Percentiles rank a stretch among this genome's conserved stretches.
These are phyloP conservation scores for Eretmochelys imbricata DNA, from an alignment of 2,113 vertebrate species.

Conservation along the genomic window DNA sequence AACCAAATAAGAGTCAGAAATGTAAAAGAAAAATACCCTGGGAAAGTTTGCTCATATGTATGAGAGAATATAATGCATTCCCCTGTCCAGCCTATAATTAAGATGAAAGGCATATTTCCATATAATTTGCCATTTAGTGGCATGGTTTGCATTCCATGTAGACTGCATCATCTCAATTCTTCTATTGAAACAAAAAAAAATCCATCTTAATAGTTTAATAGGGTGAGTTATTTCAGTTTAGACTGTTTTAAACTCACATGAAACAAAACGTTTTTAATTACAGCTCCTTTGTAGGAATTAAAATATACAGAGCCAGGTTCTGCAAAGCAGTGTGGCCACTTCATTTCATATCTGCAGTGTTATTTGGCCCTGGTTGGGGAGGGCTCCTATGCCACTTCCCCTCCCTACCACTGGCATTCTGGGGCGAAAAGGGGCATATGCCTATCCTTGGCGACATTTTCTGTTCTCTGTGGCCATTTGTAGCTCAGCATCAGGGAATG, in stretches of 20 bases:
- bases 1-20: conserved; percentile 84
- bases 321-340: neutral
- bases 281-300: conserved; percentile 32
- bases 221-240: conserved; percentile 60
- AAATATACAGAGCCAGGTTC: conserved; percentile 1
- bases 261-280: conserved; percentile 62
- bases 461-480: neutral
- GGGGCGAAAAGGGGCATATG: neutral
- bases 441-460: neutral
- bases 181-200: conserved; percentile 74
- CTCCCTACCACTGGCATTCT: neutral
- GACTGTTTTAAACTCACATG: conserved; percentile 74
- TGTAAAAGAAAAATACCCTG: conserved; percentile 84
- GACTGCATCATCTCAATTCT: conserved; percentile 64
- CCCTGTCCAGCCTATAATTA: conserved; percentile 83
- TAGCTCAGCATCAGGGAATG: neutral
- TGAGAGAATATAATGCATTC: conserved; percentile 76
- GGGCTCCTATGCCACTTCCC: neutral
- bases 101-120: conserved; percentile 85
- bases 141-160: conserved; percentile 83
- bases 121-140: conserved; percentile 78
- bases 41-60: conserved; percentile 81
- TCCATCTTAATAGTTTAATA: conserved; percentile 64
- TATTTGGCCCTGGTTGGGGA: neutral
- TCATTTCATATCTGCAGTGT: neutral